Percentiles rank a stretch among this genome's conserved stretches.
Evolutionary conservation across 1,140 invertebrate genomes (phyloP).

Genomic region (Geopemphigus sp.): DNA sequence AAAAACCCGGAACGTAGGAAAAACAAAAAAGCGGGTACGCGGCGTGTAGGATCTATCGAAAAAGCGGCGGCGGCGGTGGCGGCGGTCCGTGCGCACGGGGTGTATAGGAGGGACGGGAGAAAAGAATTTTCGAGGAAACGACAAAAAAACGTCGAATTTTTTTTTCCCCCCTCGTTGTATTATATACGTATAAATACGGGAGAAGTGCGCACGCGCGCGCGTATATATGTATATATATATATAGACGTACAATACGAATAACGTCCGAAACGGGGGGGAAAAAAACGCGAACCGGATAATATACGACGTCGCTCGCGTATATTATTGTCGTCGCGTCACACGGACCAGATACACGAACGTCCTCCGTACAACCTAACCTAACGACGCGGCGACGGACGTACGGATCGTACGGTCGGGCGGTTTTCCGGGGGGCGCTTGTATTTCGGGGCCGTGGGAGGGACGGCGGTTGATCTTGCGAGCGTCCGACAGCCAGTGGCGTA

Average conservation of each 20-base stretch:
- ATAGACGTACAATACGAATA: background rate
- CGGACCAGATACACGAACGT: too few relatives aligned
- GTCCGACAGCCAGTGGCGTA: too few relatives aligned
- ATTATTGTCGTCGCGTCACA: too few relatives aligned
- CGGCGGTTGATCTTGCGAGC: too few relatives aligned
- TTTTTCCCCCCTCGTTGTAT: background rate
- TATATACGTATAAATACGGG: too few relatives aligned
- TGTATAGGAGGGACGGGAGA: background rate
- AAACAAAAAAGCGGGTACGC: constrained; percentile 4
- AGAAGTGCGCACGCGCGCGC: too few relatives aligned
- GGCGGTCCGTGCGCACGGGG: background rate
- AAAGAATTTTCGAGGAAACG: constrained; percentile 10
- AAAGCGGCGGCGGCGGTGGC: constrained; percentile 5
- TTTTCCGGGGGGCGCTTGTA: too few relatives aligned
- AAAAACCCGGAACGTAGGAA: constrained; percentile 2
- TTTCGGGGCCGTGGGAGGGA: too few relatives aligned
- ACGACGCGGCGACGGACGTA: too few relatives aligned
- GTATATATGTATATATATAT: too few relatives aligned
- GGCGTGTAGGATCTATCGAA: background rate
- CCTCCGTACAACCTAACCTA: too few relatives aligned
- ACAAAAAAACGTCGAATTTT: constrained; percentile 42
- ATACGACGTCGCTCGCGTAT: background rate
- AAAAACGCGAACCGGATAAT: background rate
- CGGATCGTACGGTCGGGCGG: too few relatives aligned
- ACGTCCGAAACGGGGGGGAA: background rate